Conservation (phyloP, 2,797 vertebrate genomes). For the Passerculus sandwichensis region DNA sequence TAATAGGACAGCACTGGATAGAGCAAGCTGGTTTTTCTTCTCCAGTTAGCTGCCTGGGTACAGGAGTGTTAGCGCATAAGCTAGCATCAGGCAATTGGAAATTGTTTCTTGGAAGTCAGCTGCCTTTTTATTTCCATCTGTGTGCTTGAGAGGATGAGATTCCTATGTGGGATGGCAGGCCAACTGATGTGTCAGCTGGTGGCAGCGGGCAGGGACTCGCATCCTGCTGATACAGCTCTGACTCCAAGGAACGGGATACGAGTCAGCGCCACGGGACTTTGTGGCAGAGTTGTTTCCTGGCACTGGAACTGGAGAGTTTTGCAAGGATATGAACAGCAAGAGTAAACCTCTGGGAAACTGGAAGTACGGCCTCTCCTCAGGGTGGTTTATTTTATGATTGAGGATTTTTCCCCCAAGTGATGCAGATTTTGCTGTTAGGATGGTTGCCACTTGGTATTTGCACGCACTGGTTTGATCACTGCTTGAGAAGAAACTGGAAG, state of each 20-base stretch:
- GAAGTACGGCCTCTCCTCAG: not conserved
- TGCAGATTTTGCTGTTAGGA: not conserved
- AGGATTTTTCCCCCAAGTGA: not conserved
- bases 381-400: not conserved
- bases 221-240: not conserved
- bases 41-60: not conserved
- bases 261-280: not conserved
- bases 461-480: not conserved
- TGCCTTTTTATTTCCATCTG: conserved; percentile 50
- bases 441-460: not conserved
- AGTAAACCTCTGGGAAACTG: not conserved
- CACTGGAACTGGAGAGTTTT: not conserved
- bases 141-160: conserved; percentile 10
- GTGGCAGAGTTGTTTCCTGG: conserved; percentile 1
- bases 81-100: not conserved
- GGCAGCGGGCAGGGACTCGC: not conserved
- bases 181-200: not conserved
- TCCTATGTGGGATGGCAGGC: not conserved
- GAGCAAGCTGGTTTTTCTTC: not conserved
- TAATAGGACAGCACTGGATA: not conserved
- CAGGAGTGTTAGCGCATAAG: not conserved
- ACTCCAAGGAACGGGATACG: not conserved
- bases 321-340: not conserved
- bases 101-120: conserved; percentile 27
- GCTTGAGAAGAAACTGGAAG: not conserved